Base-by-base conservation (phyloP, 2,888 invertebrate genomes). In the Margaritifera margaritifera region DNA sequence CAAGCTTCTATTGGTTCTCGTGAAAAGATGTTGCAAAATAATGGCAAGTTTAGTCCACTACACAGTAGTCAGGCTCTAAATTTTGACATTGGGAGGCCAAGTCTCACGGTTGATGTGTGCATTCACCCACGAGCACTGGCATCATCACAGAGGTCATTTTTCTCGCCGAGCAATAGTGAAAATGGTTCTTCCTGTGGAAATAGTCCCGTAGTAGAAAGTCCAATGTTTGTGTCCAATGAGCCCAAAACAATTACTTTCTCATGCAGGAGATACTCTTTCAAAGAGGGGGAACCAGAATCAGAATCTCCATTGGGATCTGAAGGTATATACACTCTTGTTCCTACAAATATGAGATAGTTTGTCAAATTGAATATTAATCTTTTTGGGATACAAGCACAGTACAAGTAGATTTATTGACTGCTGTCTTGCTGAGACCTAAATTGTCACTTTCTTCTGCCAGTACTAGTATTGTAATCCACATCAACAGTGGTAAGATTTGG, bases 241-340 rank as follows among this genome's bases (percentile, higher is more conserved):
- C 83, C 88, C 19, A 82, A 87, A 71, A 88, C 88, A 56, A 86
- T 89, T 22, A 88, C 88, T n/a, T 87, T 86, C 66, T 87, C 87
- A n/a, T 83, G 87, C 42, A 8, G 42, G 57, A 74, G 87, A 24
- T 81, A 84, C 62, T 89, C 84, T 75, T 82, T 84, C 1, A 84
- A 86, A 59, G 76, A 75, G 56, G 75, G 76, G 42, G 82, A 86
- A 66, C 75, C 79, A 22, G 79, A 78, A 25, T 78, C 83, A 18
- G 86, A 87, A 57, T 84, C 85, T 25, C 85, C 86, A 20, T 78
- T 84, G 6, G 82, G 81, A 62, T 81, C 84, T 63, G 88, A 88
- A 84, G 87, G 87, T 87, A 69, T 65, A 71, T 42, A 42, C 42
- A 42, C 11, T 42, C 42, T 11, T 42, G 15, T 42, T 42, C 11